Evolutionary conservation across 2,113 vertebrate genomes (phyloP).

Genomic region (Zingel zingel): DNA sequence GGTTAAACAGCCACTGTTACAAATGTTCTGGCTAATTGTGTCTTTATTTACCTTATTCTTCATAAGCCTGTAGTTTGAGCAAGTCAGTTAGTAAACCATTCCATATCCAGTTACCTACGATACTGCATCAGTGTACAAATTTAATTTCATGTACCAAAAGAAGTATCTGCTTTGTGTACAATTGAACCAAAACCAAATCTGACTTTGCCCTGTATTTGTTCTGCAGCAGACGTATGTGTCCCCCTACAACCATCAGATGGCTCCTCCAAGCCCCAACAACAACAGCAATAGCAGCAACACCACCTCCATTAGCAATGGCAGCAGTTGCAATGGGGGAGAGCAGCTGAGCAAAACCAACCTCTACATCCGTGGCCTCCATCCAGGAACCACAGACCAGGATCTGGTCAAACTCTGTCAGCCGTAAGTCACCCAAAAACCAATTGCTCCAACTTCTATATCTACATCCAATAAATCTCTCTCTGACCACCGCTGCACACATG

Average conservation of each 20-base stretch:
- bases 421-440: slow-evolving; percentile 83
- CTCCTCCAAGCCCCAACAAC: slow-evolving; percentile 90
- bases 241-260: slow-evolving; percentile 89
- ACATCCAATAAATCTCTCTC: slow-evolving; percentile 54
- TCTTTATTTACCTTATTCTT: slow-evolving; percentile 15
- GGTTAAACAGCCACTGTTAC: slow-evolving; percentile 23
- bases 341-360: slow-evolving; percentile 96
- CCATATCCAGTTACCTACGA: neutral
- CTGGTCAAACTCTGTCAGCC: slow-evolving; percentile 95
- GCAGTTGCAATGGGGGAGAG: slow-evolving; percentile 82
- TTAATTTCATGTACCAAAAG: neutral
- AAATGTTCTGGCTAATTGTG: slow-evolving; percentile 32
- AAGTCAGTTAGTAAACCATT: neutral
- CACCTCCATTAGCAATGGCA: slow-evolving; percentile 73
- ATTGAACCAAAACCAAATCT: slow-evolving; percentile 12
- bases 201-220: slow-evolving; percentile 22
- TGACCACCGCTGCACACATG: neutral
- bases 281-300: slow-evolving; percentile 68
- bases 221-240: slow-evolving; percentile 89
- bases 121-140: neutral
- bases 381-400: slow-evolving; percentile 95
- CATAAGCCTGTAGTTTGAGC: slow-evolving; percentile 2
- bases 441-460: slow-evolving; percentile 21
- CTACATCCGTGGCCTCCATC: slow-evolving; percentile 94
- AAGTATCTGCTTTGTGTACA: neutral